A percentile compares a stretch with the other conserved stretches of the same genome.
phyloP scores from a whole-genome alignment of 92 coral and sea anemone genomes.

The Montipora capitata region DNA sequence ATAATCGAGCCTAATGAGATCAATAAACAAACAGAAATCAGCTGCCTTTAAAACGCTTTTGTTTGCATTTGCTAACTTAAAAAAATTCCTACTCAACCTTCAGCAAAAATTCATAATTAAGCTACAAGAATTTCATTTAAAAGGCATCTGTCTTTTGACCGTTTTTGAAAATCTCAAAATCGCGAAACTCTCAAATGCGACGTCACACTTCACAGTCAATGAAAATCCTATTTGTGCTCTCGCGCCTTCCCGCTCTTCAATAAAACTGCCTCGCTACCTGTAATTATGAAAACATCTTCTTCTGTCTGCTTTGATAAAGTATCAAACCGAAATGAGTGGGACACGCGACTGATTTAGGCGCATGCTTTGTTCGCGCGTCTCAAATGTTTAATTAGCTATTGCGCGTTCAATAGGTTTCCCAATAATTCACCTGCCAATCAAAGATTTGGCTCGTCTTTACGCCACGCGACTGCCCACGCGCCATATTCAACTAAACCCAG shows the following conservation, averaged over 20 bases:
- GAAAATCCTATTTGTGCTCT: conserved; percentile 29
- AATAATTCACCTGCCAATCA: conserved; percentile 79
- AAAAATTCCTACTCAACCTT: neutral
- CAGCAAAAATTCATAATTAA: neutral
- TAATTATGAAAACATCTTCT: conserved; percentile 68
- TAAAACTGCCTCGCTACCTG: conserved; percentile 58
- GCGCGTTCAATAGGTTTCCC: conserved; percentile 68
- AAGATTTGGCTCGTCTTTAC: conserved; percentile 59
- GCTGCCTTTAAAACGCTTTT: conserved; percentile 76
- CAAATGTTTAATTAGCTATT: conserved; percentile 84
- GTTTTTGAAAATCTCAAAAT: neutral
- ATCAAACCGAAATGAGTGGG: conserved; percentile 74
- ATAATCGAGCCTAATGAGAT: conserved; percentile 88
- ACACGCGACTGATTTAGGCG: conserved; percentile 88
- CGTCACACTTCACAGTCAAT: conserved; percentile 11
- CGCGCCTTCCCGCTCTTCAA: conserved; percentile 44
- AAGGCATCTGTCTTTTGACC: neutral
- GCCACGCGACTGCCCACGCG: conserved; percentile 87
- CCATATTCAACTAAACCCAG: conserved; percentile 48
- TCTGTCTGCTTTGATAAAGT: conserved; percentile 71
- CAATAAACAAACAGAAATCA: conserved; percentile 79
- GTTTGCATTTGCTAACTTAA: conserved; percentile 43
- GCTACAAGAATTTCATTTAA: neutral
- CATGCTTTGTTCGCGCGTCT: conserved; percentile 77
- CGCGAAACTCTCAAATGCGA: neutral